Base-by-base conservation (phyloP, 64 coral and sea anemone genomes). In the Pocillopora damicornis region DNA sequence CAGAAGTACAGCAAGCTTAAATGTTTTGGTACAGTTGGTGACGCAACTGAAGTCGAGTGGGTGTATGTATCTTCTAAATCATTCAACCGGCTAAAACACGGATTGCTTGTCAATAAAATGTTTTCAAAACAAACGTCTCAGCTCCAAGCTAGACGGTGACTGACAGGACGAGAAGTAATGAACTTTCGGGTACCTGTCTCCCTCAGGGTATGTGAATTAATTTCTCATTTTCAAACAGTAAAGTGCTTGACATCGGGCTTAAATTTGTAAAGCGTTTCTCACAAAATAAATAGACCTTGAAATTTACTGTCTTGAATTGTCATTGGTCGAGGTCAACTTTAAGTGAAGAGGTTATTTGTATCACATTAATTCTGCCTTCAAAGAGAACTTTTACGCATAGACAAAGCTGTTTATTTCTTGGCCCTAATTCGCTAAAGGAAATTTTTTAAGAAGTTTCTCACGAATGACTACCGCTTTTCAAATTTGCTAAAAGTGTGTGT, bases 1-100 rank as follows among this genome's bases (percentile, higher is more conserved):
- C 74, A 75, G 34, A 75, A 75, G 34, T 35, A 30, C 22, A 71
- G n/a, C 20, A 20, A 20, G 20, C 5, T 25, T 7, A 23, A 71
- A 20, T 71, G 67, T 71, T 71, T 71, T 71, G 25, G n/a, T 71
- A 71, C 22, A 23, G 67, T 11, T 63, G 2, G 67, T 67, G 9
- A 83, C 80, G 35, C 66, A 61, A 67, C 36, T 3, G 15, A 30
- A 68, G 15, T 15, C 2, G 35, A 20, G 80, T 35, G 22, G 77
- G 80, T 66, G 62, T 67, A 10, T 83, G 64, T 83, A n/a, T 51
- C 15, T 67, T 83, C 80, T 16, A 37, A 83, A 62, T 62, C 80
- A 82, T 36, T 66, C 61, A 68, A 36, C 16, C 16, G 35, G 59
- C 5, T 66, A 83, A 83, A 67, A 71, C 37, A 68, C 63, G 66